Base-by-base conservation (phyloP, 2,888 invertebrate genomes). In the Thera britannica region DNA sequence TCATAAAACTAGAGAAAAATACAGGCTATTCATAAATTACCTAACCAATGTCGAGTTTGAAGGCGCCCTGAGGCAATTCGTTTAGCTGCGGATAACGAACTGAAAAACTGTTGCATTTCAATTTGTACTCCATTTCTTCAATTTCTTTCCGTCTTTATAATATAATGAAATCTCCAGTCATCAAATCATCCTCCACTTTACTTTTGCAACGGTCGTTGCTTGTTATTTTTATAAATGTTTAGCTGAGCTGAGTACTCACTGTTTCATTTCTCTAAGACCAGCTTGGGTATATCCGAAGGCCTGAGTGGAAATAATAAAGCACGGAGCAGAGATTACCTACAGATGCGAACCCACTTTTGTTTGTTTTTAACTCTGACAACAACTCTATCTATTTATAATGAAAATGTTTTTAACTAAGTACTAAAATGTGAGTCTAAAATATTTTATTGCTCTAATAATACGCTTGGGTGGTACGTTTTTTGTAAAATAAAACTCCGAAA, bases 351-450 rank as follows among this genome's bases (percentile, higher is more conserved):
- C 9, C 9, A 9, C 44, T 9, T 44, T 46, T 46, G 2, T 46
- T 46, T 46, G 9, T 46, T 9, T 46, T 9, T 6, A 41, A 46
- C 49, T 59, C 59, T 60, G 51, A 60, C 41, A 58, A 58, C 58
- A 46, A 58, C 58, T 58, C 3, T 34, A 57, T 36, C 4, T 55
- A 38, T 36, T 41, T 4, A 41, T 41, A 5, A 41, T 23, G 23
- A 23, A 23, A 23, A 23, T 23, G 23, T 23, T 23, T 23, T 23
- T 23, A 41, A 7, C 41, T 41, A 41, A 41, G 41, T 41, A 41
- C 23, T 23, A 23, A 23, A 23, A 23, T 23, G 23, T 23, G 23
- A 23, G 23, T 23, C 23, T 23, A 23, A 23, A 1, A 23, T 51
- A 36, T 11, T n/a, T 36, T 55, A 55, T 59, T 49, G 59, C 59